Conservation (phyloP, 2,113 vertebrate species). For the Petromus typicus region DNA sequence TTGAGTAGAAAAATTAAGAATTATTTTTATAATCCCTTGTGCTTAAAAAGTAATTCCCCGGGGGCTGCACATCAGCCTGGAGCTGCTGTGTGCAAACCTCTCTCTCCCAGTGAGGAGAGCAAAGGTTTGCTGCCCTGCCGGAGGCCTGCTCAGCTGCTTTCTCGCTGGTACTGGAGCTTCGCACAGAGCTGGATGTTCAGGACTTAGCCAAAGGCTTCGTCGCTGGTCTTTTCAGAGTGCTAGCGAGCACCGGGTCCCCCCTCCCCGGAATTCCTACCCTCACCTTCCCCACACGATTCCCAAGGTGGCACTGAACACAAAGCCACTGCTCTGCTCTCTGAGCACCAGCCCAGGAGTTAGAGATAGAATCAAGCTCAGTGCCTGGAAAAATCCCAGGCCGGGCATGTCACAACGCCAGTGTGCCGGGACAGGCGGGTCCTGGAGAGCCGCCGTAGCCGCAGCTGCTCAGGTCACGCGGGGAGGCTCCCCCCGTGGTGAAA, state of each 20-base stretch:
- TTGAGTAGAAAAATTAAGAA: background rate
- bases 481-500: background rate
- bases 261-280: background rate
- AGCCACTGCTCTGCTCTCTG: background rate
- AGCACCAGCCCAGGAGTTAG: background rate
- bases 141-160: background rate
- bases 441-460: background rate
- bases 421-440: background rate
- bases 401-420: conserved; percentile 34
- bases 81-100: background rate
- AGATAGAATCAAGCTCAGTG: background rate
- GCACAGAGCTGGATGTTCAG: background rate
- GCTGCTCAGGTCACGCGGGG: background rate
- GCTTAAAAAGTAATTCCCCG: background rate
- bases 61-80: fast-evolving
- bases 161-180: background rate
- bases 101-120: background rate
- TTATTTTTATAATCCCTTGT: background rate
- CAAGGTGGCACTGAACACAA: background rate
- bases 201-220: background rate
- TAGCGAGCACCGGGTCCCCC: background rate
- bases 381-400: conserved; percentile 6
- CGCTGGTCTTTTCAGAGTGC: background rate
- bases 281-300: background rate
- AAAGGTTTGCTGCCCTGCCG: background rate